phyloP scores from a whole-genome alignment of 2,113 vertebrate species.

The Aldabrachelys gigantea region DNA sequence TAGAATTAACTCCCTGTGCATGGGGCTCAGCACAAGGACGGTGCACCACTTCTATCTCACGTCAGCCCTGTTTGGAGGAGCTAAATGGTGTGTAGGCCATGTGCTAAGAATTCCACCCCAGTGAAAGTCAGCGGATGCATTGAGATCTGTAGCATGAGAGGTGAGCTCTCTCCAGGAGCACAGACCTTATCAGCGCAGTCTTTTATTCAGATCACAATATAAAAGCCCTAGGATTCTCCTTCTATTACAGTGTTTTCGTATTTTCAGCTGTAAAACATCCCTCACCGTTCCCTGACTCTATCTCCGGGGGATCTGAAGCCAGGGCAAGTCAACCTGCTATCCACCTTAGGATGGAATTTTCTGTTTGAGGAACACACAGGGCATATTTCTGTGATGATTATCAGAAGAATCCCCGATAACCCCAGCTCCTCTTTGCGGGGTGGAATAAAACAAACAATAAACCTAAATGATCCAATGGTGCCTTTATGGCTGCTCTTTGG shows the following conservation, averaged over 20 bases:
- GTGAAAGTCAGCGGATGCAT: background rate
- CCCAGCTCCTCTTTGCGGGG: constrained; percentile 52
- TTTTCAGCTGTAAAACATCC: background rate
- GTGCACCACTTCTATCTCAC: rapidly evolving
- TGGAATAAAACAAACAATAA: constrained; percentile 74
- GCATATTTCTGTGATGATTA: constrained; percentile 67
- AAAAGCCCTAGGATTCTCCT: background rate
- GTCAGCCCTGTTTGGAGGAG: background rate
- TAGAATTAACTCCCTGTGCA: background rate
- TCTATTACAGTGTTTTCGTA: background rate
- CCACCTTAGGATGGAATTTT: constrained; percentile 12
- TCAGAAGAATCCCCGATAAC: constrained; percentile 71
- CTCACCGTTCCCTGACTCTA: background rate
- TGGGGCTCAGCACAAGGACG: background rate
- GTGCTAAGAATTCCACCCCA: background rate
- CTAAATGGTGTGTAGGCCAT: background rate
- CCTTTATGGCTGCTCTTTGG: constrained; percentile 65
- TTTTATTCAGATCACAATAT: background rate
- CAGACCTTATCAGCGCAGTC: background rate
- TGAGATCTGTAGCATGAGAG: background rate
- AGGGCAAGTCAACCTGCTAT: background rate
- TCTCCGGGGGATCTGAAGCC: background rate
- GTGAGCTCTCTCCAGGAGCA: background rate
- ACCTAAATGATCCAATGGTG: constrained; percentile 68
- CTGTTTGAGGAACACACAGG: constrained; percentile 43